These are phyloP conservation scores for Ichneumoninae sp. DNA, from an alignment of 2,888 invertebrate genomes.

Conservation along the genomic window DNA sequence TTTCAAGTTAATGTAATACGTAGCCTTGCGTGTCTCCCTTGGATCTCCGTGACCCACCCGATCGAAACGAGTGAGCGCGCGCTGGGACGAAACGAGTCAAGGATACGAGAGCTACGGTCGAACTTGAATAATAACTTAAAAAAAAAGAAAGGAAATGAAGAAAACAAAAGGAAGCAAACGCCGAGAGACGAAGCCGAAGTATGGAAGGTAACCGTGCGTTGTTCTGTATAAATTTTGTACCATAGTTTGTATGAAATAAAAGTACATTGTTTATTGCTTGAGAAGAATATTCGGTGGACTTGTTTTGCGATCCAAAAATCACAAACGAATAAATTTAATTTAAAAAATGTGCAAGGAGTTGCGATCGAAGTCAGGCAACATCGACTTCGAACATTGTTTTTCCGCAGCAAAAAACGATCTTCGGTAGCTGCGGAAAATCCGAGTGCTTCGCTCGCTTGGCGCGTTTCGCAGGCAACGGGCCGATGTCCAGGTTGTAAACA, in stretches of 20 bases:
- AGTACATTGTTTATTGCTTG: conserved; percentile 85
- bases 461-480: conserved; percentile 79
- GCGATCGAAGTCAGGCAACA: conserved; percentile 81
- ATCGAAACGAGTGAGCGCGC: conserved; percentile 72
- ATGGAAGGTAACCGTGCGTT: conserved; percentile 78
- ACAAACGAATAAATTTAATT: not conserved
- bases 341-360: not conserved
- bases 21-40: conserved; percentile 29
- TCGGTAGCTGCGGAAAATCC: conserved; percentile 84
- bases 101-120: conserved; percentile 79
- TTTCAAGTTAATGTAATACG: conserved; percentile 27
- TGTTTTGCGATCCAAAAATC: not conserved
- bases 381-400: conserved; percentile 86
- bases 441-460: conserved; percentile 61
- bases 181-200: conserved; percentile 55
- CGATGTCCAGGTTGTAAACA: conserved; percentile 86
- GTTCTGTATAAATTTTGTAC: conserved; percentile 86
- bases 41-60: conserved; percentile 38
- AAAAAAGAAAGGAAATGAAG: conserved; percentile 44
- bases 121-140: conserved; percentile 54
- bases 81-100: conserved; percentile 76
- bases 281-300: conserved; percentile 67
- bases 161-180: conserved; percentile 74
- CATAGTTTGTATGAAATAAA: conserved; percentile 87
- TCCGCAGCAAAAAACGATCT: conserved; percentile 86